Evolutionary conservation across 2,797 vertebrate genomes (phyloP), one percentile per base, ranked within the genome.

Genomic region (Xerus rutilus): DNA sequence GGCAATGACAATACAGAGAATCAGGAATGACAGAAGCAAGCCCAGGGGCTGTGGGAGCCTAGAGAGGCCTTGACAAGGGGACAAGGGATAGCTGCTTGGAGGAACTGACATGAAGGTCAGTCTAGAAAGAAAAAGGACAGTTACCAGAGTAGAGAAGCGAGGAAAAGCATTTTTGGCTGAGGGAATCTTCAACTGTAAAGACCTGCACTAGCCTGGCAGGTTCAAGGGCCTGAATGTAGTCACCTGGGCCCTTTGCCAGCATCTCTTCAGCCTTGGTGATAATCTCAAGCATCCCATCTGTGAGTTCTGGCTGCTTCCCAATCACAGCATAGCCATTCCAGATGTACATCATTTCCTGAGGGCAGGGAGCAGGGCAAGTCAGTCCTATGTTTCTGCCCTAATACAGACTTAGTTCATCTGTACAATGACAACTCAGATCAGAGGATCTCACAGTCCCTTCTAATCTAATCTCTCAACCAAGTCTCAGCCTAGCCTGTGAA

Each of bases 301-400:
- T 99, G 98, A 99, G 98, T 96, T 99, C 99, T 94, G 98, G 99
- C 97, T 99, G 99, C 98, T 99, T 99, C 91, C 99, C 99, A 88
- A 99, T 99, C 97, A 99, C 99, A 62, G 99, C 99, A 0, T 99
- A 99, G 95, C 99, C 99, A 17, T 99, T 99, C 99, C 99, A 99
- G 98, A 99, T 99, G 98, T 99, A 99, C 99, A 99, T 99, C 99
- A 99, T 99, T 98, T 99, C 99, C 99, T 99, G 98, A 74, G 69
- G 96, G 84, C 12, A 88, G 59, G 77, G n/a, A 70, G 45, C 69
- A 25, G 49, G 62, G 57, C 54, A 95, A 94, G 52, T 96, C 76
- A 96, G 77, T 47, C 81, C 86, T 43, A 59, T 45, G 28, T 35
- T 43, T 79, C 76, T 81, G 62, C 30, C 82, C 86, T 54, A 54